Evolutionary conservation across 2,888 invertebrate species (phyloP), one percentile per base, ranked within the genome.

Genomic region (Crematogaster levior): DNA sequence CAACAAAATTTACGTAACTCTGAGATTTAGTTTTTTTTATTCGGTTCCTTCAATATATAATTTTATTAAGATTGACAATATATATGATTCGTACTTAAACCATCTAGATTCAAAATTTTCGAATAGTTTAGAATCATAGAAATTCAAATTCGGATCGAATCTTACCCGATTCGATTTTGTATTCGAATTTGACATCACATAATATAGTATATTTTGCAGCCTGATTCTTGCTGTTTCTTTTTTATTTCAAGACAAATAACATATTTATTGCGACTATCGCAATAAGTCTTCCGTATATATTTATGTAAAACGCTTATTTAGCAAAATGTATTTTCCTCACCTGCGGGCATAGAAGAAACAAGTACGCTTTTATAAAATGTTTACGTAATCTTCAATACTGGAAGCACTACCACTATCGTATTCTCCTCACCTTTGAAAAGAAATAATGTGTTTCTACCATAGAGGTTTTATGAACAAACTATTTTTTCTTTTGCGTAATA

Each of bases 291-390:
- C 5, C 15, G 43, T 34, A 56, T 18, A 70, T 3, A 37, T 70
- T 43, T 43, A 46, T 15, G n/a, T 30, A 30, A 73, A 73, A 46
- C 0, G 18, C 30, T 58, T 46, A 15, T 43, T 73, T 58, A 43
- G 27, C 40, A 43, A 58, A 9, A 9, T 43, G 15, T 18, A 30
- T 43, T 40, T 58, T n/a, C n/a, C n/a, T 72, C 30, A 51, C 51
- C 21, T 68, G 7, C 37, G 53, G 21, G 27, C 9, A 10, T 27
- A 21, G 30, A 18, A 37, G 10, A 58, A 21, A 5, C 15, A 7
- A 48, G n/a, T 18, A 34, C 9, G 43, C n/a, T 58, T 30, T 58
- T 73, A 15, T 58, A 58, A 73, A 60, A 58, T 73, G n/a, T 58
- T 73, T 58, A n/a, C 43, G 43, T 56, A 72, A 58, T 60, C 5